Conservation (phyloP, 2,797 vertebrate genomes). For the Urosaurus nigricauda region DNA sequence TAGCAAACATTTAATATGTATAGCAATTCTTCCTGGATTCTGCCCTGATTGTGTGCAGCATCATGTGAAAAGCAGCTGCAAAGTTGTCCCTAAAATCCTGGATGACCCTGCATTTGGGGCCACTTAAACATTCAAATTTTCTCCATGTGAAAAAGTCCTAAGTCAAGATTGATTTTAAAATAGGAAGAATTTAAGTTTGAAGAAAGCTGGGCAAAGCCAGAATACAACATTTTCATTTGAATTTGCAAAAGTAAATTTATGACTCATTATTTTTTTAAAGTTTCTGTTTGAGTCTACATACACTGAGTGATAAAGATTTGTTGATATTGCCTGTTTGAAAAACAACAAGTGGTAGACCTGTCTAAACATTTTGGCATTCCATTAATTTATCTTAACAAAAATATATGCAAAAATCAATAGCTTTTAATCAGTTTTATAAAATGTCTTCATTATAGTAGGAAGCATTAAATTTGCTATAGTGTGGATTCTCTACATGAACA, state of each 20-base stretch:
- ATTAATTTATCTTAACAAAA: conserved; percentile 30
- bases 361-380: conserved; percentile 1
- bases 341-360: background rate
- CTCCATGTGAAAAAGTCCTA: too few relatives aligned
- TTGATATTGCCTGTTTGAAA: background rate
- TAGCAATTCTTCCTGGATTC: too few relatives aligned
- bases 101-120: too few relatives aligned
- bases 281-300: background rate
- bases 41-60: too few relatives aligned
- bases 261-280: background rate
- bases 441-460: conserved; percentile 6
- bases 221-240: background rate
- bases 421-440: conserved; percentile 1
- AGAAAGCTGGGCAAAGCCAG: too few relatives aligned
- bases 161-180: too few relatives aligned
- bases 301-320: background rate
- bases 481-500: background rate
- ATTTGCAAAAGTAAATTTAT: background rate
- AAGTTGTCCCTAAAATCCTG: too few relatives aligned
- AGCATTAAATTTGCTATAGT: background rate
- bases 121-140: too few relatives aligned
- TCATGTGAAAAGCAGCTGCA: too few relatives aligned
- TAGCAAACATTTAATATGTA: too few relatives aligned
- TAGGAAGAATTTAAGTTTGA: too few relatives aligned
- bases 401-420: background rate